A percentile compares a stretch with the other conserved stretches of the same genome.
phyloP scores from a whole-genome alignment of 1,140 invertebrate genomes.

The Gryon sp. region DNA sequence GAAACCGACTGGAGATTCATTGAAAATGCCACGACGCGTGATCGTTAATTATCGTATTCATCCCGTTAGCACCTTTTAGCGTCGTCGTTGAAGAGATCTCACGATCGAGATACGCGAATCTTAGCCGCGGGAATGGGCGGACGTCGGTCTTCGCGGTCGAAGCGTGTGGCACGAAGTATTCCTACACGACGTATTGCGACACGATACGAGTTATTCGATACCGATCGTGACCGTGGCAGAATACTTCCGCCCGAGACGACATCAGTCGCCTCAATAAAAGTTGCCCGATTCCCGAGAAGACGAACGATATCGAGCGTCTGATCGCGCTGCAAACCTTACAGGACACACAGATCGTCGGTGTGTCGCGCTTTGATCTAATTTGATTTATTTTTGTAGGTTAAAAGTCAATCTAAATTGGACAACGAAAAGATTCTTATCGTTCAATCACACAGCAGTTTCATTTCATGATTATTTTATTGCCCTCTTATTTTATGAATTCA shows the following conservation, averaged over 20 bases:
- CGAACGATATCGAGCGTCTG: constrained; percentile 52
- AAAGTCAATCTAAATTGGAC: too few relatives aligned
- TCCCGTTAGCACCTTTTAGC: constrained; percentile 54
- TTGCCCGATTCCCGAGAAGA: constrained; percentile 31
- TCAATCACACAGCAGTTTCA: too few relatives aligned
- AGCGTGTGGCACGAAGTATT: constrained; percentile 65
- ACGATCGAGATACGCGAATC: constrained; percentile 58
- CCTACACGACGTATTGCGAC: constrained; percentile 61
- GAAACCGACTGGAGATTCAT: constrained; percentile 13
- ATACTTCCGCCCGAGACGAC: constrained; percentile 52
- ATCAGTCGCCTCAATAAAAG: constrained; percentile 45
- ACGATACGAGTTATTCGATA: constrained; percentile 63
- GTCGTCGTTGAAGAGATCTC: constrained; percentile 35
- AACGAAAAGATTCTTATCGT: too few relatives aligned
- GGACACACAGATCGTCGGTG: constrained; percentile 1
- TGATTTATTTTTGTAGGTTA: background rate
- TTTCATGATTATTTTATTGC: too few relatives aligned
- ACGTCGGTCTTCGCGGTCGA: constrained; percentile 50
- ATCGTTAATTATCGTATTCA: constrained; percentile 58
- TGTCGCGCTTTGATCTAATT: constrained; percentile 16
- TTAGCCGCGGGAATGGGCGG: constrained; percentile 38
- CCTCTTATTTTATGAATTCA: too few relatives aligned
- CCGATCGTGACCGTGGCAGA: constrained; percentile 59
- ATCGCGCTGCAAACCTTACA: constrained; percentile 15
- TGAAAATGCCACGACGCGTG: constrained; percentile 47